Evolutionary conservation across 2,888 invertebrate genomes (phyloP), one percentile per base, ranked within the genome.

Genomic region (Adelognathus sp.): DNA sequence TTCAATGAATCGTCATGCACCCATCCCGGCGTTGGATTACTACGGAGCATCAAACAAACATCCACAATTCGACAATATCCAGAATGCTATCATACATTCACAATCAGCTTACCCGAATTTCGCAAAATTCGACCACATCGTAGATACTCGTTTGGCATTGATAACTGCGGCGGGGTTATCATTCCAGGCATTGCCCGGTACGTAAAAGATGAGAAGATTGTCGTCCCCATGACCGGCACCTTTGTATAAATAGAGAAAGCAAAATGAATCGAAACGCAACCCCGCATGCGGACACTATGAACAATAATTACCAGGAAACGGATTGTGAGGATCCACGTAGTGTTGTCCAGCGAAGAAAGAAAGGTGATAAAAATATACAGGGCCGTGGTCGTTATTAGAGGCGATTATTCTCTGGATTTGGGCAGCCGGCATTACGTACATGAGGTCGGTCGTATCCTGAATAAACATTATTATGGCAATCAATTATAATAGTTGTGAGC

Each of bases 351-450:
- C 21, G 0, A 31, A 27, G 7, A 58, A 86, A 11, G 82, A 73
- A 14, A 83, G 60, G 24, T 76, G 71, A 54, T 87, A 87, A 54
- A 85, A 86, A 52, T 83, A 87, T 29, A 85, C 63, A 1, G 82
- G 79, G 1, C 50, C 33, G 1, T 50, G 27, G 2, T 74, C 69
- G 6, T 74, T 61, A 14, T 46, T 52, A n/a, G 18, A 24, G 5
- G 36, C 14, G 16, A 87, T 11, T 3, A 84, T 7, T 29, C 64
- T 67, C 56, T 86, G 86, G 7, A 82, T 85, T 1, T 78, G 29
- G 71, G 86, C 86, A 3, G 85, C 82, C 2, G 83, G 84, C 2
- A 80, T 77, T 1, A 66, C 41, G 52, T 83, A 83, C 0, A 79
- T 14, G 1, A 82, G 1, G 16, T 83, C 76, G 1, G 83, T 50